A percentile compares a stretch with the other conserved stretches of the same genome.
Conservation (phyloP, 1,140 invertebrate genomes). For the Trichonephila clavata region DNA sequence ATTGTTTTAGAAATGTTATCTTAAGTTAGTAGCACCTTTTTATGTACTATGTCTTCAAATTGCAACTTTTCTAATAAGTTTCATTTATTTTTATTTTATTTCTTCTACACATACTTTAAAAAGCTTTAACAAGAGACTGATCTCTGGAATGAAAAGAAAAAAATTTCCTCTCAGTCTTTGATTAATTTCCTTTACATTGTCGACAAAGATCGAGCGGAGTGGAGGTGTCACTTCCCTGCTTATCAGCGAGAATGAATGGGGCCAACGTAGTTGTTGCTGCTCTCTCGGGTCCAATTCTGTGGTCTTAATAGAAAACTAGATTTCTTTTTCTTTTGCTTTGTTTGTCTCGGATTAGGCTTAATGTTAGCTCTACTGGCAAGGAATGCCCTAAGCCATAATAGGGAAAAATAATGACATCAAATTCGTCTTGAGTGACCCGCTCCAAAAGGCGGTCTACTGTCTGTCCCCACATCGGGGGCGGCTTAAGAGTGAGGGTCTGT, state of each 20-base stretch:
- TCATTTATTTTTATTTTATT: neutral
- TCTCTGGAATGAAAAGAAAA: neutral
- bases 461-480: neutral
- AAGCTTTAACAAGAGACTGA: neutral
- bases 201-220: slow-evolving; percentile 73
- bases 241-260: slow-evolving; percentile 67
- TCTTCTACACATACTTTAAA: neutral
- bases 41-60: neutral
- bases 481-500: neutral
- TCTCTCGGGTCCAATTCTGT: slow-evolving; percentile 69
- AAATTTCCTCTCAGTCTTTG: neutral
- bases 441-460: slow-evolving; percentile 2
- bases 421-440: slow-evolving; percentile 66
- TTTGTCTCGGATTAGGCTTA: slow-evolving; percentile 72
- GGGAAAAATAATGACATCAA: slow-evolving; percentile 73
- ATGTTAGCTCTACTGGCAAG: neutral
- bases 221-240: slow-evolving; percentile 65
- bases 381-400: slow-evolving; percentile 38
- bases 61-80: neutral
- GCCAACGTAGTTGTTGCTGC: neutral
- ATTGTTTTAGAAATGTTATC: neutral
- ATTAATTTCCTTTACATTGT: slow-evolving; percentile 63
- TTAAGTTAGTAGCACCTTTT: neutral
- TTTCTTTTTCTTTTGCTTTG: slow-evolving; percentile 35
- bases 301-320: slow-evolving; percentile 70